Percentiles rank a stretch among this genome's conserved stretches.
Evolutionary conservation across 2,113 vertebrate genomes (phyloP).

Genomic region (Tetraodon nigroviridis): DNA sequence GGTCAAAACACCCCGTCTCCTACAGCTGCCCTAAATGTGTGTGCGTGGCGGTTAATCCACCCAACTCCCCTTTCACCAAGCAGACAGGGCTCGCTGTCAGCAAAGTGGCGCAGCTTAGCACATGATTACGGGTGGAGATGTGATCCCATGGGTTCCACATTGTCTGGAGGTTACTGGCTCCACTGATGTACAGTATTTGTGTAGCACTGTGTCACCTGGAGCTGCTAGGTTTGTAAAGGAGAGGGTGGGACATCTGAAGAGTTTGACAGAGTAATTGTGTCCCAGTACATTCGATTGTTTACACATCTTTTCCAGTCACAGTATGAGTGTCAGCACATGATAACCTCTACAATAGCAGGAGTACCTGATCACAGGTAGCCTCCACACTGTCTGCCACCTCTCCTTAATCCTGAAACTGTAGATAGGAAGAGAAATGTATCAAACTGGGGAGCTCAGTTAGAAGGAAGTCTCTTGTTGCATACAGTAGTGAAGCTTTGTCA

Average conservation of each 20-base stretch:
- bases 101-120: conserved; percentile 13
- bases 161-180: conserved; percentile 24
- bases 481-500: background rate
- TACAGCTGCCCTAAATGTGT: conserved; percentile 2
- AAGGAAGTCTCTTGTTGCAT: background rate
- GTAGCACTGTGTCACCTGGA: conserved; percentile 39
- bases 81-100: conserved; percentile 17
- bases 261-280: conserved; percentile 39
- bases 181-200: conserved; percentile 8
- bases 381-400: conserved; percentile 12
- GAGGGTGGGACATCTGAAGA: conserved; percentile 35
- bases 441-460: background rate
- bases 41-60: conserved; percentile 16
- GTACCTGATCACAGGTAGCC: conserved; percentile 20
- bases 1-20: conserved; percentile 11
- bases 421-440: background rate
- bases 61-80: conserved; percentile 13
- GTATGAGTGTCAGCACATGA: conserved; percentile 21
- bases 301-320: conserved; percentile 9
- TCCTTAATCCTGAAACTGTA: background rate
- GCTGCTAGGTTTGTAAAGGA: conserved; percentile 25
- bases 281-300: conserved; percentile 32
- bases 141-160: conserved; percentile 9
- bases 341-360: conserved; percentile 8
- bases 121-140: conserved; percentile 7